Conservation (phyloP, 2,113 vertebrate species). For the Hiodon alosoides region DNA sequence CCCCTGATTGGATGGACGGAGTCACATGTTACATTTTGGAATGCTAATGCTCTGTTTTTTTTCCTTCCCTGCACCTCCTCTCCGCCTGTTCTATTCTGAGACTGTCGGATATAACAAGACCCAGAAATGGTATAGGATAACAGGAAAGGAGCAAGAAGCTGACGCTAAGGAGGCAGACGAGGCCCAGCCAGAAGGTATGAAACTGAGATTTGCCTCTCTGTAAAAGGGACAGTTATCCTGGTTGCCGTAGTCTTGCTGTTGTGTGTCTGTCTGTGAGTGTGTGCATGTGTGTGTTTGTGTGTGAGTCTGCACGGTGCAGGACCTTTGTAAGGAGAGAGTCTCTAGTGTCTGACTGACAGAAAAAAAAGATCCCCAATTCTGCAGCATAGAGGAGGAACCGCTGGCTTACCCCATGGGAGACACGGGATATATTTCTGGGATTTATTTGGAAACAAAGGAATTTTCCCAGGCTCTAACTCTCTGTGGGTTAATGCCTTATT, state of each 20-base stretch:
- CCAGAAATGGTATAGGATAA: conserved; percentile 57
- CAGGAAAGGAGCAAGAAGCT: conserved; percentile 34
- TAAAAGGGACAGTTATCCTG: neutral
- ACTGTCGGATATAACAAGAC: conserved; percentile 42
- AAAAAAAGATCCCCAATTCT: neutral
- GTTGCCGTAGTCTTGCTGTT: conserved; percentile 19
- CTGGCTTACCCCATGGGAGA: conserved; percentile 5
- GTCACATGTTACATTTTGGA: conserved; percentile 57
- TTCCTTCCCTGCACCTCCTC: conserved; percentile 23
- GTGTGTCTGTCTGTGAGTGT: conserved; percentile 15
- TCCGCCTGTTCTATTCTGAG: conserved; percentile 43
- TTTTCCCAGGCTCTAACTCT: neutral
- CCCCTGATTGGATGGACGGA: conserved; percentile 42
- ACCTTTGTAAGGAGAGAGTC: conserved; percentile 12
- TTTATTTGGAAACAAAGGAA: neutral
- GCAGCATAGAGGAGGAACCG: conserved; percentile 1
- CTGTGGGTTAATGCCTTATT: neutral
- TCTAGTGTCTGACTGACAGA: conserved; percentile 11
- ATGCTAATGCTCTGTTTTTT: conserved; percentile 55
- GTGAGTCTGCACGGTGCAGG: conserved; percentile 5
- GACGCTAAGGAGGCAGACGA: conserved; percentile 32
- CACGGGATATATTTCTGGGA: neutral
- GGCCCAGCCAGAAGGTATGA: conserved; percentile 48
- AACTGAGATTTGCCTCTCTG: neutral
- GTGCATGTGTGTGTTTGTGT: conserved; percentile 22